These are phyloP conservation scores for Laupala kohalensis DNA, from an alignment of 1,140 invertebrate species.

Conservation along the genomic window DNA sequence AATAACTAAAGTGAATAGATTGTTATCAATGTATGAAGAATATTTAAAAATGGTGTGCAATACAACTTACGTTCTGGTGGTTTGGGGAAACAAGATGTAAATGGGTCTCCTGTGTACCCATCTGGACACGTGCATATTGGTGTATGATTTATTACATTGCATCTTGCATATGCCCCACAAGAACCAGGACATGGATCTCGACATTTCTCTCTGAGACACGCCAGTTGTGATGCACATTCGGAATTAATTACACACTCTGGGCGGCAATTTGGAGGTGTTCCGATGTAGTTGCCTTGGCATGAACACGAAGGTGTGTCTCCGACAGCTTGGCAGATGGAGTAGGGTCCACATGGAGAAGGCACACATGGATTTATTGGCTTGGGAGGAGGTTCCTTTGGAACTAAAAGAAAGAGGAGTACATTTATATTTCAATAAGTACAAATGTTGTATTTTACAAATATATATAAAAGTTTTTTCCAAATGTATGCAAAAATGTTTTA, in stretches of 20 bases:
- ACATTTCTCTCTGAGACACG: constrained; percentile 42
- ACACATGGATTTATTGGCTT: constrained; percentile 27
- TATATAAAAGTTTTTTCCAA: too few relatives aligned
- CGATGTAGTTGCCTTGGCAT: constrained; percentile 44
- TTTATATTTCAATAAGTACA: too few relatives aligned
- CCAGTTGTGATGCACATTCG: constrained; percentile 47
- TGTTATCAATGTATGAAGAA: not conserved
- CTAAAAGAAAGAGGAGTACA: not conserved
- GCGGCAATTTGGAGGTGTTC: constrained; percentile 45
- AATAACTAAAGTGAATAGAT: not conserved
- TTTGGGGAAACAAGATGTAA: constrained; percentile 33
- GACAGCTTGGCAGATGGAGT: constrained; percentile 43
- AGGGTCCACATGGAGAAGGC: constrained; percentile 56
- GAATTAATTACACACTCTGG: constrained; percentile 46
- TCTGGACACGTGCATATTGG: constrained; percentile 39
- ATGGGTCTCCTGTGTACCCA: constrained; percentile 42
- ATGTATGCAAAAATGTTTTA: too few relatives aligned
- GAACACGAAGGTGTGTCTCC: constrained; percentile 44
- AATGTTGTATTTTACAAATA: too few relatives aligned
- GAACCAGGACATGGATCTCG: constrained; percentile 43
- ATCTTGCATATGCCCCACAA: constrained; percentile 44
- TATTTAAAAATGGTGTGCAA: constrained; percentile 14
- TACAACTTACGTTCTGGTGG: constrained; percentile 30
- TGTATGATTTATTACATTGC: constrained; percentile 41
- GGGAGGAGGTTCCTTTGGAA: not conserved